Evolutionary conservation across 1,140 invertebrate species (phyloP).

Genomic region (Lucilia sericata): DNA sequence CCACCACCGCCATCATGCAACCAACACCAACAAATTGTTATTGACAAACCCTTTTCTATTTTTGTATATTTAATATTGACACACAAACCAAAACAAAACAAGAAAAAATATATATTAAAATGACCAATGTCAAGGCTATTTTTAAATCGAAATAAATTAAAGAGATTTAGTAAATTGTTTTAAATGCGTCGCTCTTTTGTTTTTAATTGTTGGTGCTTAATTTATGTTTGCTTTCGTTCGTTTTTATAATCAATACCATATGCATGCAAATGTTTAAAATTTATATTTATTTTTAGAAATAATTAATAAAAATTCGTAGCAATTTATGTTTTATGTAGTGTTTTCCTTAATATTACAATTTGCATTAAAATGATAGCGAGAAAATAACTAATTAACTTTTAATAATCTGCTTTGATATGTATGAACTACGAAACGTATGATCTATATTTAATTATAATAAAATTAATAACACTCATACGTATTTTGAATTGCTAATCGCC

Average conservation of each 20-base stretch:
- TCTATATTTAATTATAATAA: no score
- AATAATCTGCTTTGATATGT: no score
- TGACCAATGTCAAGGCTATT: constrained; percentile 9
- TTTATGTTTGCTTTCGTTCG: not conserved
- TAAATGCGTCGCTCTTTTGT: not conserved
- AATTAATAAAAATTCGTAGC: no score
- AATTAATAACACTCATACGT: no score
- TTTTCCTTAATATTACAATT: no score
- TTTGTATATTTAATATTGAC: not conserved
- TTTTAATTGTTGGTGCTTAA: not conserved
- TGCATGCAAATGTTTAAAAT: not conserved
- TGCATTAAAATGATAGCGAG: no score
- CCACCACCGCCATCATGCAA: not conserved
- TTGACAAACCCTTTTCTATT: constrained; percentile 16
- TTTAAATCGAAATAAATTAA: constrained; percentile 12
- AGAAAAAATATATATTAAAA: not conserved
- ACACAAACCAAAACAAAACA: not conserved
- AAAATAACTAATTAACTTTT: no score
- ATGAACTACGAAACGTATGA: no score
- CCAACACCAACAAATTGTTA: not conserved
- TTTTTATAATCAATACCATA: constrained; percentile 1
- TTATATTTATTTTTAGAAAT: no score
- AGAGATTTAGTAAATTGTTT: not conserved
- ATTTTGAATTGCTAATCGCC: no score
- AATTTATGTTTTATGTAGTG: no score